Percentiles rank a stretch among this genome's conserved stretches.
These are phyloP conservation scores for Lycopodina hypogea DNA, from an alignment of 37 sponge, comb jelly and placozoan genomes.

Conservation along the genomic window DNA sequence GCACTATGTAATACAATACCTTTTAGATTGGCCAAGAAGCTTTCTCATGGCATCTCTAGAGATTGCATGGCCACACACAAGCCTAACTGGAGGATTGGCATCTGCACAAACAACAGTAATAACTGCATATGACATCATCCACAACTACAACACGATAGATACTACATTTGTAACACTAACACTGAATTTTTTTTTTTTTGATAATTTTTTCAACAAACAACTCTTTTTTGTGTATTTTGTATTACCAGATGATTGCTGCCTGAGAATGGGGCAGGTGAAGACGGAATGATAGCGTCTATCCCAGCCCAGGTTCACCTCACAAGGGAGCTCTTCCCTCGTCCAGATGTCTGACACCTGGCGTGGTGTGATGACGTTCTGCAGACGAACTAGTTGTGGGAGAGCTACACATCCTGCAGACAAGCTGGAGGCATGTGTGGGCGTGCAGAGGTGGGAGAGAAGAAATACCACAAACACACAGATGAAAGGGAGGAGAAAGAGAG, in stretches of 20 bases:
- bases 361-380: conserved; percentile 64
- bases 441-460: background rate
- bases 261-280: conserved; percentile 95
- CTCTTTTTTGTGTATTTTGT: too few species aligned
- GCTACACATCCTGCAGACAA: conserved; percentile 74
- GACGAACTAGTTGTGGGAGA: conserved; percentile 70
- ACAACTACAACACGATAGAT: background rate
- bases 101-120: conserved; percentile 25
- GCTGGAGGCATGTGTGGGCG: conserved; percentile 1
- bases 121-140: background rate
- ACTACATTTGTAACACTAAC: too few species aligned
- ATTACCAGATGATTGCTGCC: conserved; percentile 71
- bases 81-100: conserved; percentile 86
- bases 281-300: conserved; percentile 81
- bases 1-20: too few species aligned
- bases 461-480: background rate
- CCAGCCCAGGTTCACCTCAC: conserved; percentile 79
- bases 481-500: background rate
- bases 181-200: too few species aligned
- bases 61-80: conserved; percentile 94
- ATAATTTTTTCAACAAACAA: too few species aligned
- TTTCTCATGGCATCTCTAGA: conserved; percentile 90
- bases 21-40: conserved; percentile 43
- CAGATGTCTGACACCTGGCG: conserved; percentile 73
- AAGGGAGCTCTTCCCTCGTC: conserved; percentile 71